Conservation (phyloP, 2,113 vertebrate genomes). For the Syngnathus typhle region DNA sequence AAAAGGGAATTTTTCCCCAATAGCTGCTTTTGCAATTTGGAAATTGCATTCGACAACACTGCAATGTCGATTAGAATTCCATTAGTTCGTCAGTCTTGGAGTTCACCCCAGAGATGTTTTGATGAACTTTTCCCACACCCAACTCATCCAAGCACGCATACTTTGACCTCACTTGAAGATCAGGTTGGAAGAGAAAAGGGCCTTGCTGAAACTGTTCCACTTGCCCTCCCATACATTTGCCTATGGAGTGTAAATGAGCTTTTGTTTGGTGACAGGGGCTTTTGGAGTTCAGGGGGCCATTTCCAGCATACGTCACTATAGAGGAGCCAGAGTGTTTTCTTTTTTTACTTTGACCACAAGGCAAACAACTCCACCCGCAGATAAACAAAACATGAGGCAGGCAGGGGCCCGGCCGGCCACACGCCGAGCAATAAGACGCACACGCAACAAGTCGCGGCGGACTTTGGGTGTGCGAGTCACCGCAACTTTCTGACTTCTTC, state of each 20-base stretch:
- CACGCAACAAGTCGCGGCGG: slow-evolving; percentile 10
- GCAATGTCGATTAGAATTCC: too few species aligned
- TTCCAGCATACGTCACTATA: slow-evolving; percentile 47
- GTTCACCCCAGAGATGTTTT: neutral
- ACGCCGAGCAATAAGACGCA: slow-evolving; percentile 48
- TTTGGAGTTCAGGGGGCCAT: slow-evolving; percentile 19
- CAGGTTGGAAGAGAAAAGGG: neutral
- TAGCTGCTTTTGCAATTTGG: too few species aligned
- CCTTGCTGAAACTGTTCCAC: neutral
- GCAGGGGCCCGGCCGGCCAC: slow-evolving; percentile 26
- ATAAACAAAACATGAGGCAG: slow-evolving; percentile 63
- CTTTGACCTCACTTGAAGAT: neutral
- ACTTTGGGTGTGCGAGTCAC: slow-evolving; percentile 19
- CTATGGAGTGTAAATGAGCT: neutral
- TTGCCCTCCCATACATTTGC: neutral
- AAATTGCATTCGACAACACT: too few species aligned
- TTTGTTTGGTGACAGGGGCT: slow-evolving; percentile 16
- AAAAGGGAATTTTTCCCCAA: too few species aligned
- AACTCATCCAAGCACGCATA: neutral
- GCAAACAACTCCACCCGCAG: slow-evolving; percentile 67
- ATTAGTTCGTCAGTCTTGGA: too few species aligned
- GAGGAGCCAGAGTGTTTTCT: slow-evolving; percentile 55
- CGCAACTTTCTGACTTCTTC: slow-evolving; percentile 19
- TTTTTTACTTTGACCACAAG: slow-evolving; percentile 57
- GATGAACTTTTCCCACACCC: neutral